Evolutionary conservation across 2,113 vertebrate species (phyloP).

Genomic region (Accipiter virgatus): DNA sequence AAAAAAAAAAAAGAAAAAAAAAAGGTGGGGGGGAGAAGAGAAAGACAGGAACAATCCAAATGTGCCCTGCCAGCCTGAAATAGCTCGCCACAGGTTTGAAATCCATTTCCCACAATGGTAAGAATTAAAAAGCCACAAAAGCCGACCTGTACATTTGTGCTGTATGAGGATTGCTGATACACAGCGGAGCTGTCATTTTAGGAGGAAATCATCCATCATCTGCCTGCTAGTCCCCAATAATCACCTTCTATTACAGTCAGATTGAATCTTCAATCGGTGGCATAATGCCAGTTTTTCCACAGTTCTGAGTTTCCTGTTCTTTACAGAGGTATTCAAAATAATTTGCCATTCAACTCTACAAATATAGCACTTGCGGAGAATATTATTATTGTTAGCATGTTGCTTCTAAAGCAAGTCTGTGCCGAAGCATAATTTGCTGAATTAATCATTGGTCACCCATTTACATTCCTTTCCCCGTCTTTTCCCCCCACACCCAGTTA

Average conservation of each 20-base stretch:
- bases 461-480: neutral
- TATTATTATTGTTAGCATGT: conserved; percentile 71
- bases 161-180: conserved; percentile 50
- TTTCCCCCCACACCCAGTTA: neutral
- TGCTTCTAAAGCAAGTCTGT: conserved; percentile 48
- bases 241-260: conserved; percentile 80
- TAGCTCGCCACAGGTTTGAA: conserved; percentile 36
- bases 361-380: conserved; percentile 65
- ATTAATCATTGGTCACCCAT: conserved; percentile 10
- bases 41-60: neutral
- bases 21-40: neutral
- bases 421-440: neutral
- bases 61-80: conserved; percentile 45
- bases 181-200: conserved; percentile 76
- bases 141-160: conserved; percentile 46
- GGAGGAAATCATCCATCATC: conserved; percentile 77
- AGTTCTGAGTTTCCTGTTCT: conserved; percentile 76
- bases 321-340: conserved; percentile 78
- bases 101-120: conserved; percentile 64
- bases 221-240: conserved; percentile 75
- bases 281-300: conserved; percentile 69
- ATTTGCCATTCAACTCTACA: conserved; percentile 72
- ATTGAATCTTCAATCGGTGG: conserved; percentile 76
- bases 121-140: conserved; percentile 68
- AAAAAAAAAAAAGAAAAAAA: too few species aligned